Base-by-base conservation (phyloP, 2,113 vertebrate species). In the Menidia beryllina region DNA sequence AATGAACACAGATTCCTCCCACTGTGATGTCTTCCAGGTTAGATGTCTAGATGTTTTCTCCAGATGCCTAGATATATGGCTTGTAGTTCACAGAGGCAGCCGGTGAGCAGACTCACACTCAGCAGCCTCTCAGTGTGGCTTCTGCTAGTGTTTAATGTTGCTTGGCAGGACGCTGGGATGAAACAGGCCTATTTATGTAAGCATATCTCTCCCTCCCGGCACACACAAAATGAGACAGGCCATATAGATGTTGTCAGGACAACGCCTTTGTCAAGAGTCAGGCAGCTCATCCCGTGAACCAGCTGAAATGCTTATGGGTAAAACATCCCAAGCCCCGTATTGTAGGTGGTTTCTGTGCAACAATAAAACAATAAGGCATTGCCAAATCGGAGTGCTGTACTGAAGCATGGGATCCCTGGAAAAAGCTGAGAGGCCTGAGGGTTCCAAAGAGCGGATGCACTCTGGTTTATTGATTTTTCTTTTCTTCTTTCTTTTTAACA, bases 231-330 rank as follows among this genome's bases (percentile, higher is more conserved):
- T 25, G 34, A 69, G 60, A 49, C 53, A 53, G 71, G 65, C 72
- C 63, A 56, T 65, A 47, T 78, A 59, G 53, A 75, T 75, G 75
- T 79, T 81, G 43, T 83, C 69, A 74, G 51, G 64, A 36, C n/a
- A 50, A 81, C 56, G 25, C 50, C 43, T 72, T 43, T 74, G 68
- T 66, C 62, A 70, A 64, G 77, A 55, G 68, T 67, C 70, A 77
- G 78, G 73, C 66, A 74, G 51, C 72, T 72, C 52, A 56, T 53
- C 65, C 56, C 20, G 23, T 66, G 54, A 76, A 48, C 48, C 65
- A 62, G 58, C 21, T 66, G 54, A 86, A 75, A 49, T 1, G 26
- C 71, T 84, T 88, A 80, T 78, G 82, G 79, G 79, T 76, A 75
- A 72, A 74, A 30, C 21, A 34, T 59, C 69, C 56, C 26, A 21